A percentile compares a stretch with the other conserved stretches of the same genome.
Conservation (phyloP, 92 coral and sea anemone genomes). For the Parazoanthus darwini region DNA sequence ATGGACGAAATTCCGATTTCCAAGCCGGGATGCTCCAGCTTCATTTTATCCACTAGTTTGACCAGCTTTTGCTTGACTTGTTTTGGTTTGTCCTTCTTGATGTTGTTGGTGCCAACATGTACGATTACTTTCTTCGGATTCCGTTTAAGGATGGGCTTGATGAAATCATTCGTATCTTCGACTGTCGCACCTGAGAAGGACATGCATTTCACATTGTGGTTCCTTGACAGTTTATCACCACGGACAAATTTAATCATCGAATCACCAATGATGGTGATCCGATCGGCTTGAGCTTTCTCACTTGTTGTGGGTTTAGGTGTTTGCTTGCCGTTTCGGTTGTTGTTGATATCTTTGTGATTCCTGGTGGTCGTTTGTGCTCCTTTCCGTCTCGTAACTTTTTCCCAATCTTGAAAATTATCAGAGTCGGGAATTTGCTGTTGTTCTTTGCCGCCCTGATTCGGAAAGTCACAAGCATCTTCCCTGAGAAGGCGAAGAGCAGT, state of each 20-base stretch:
- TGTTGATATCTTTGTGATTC: conserved; percentile 1
- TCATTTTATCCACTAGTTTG: conserved; percentile 19
- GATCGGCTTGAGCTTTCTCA: background rate
- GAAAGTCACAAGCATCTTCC: background rate
- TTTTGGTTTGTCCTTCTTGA: conserved; percentile 42
- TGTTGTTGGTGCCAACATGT: conserved; percentile 55
- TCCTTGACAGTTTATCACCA: conserved; percentile 18
- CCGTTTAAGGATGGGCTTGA: conserved; percentile 40
- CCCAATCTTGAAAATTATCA: conserved; percentile 17
- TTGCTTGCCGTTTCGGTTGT: conserved; percentile 2
- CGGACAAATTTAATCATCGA: conserved; percentile 33
- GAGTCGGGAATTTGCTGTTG: background rate
- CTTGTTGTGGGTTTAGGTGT: background rate
- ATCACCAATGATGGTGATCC: conserved; percentile 27
- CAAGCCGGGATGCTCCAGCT: background rate
- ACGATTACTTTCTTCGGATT: conserved; percentile 42
- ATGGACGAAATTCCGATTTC: background rate
- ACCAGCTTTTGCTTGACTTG: conserved; percentile 18
- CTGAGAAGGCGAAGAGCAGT: conserved; percentile 27
- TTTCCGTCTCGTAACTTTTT: conserved; percentile 5
- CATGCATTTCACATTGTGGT: background rate
- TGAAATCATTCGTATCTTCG: conserved; percentile 28
- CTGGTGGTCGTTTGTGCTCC: background rate
- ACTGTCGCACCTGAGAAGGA: conserved; percentile 31
- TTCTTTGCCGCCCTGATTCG: background rate